A percentile compares a stretch with the other conserved stretches of the same genome.
These are phyloP conservation scores for Cistogaster globosa DNA, from an alignment of 2,888 invertebrate genomes.

Conservation along the genomic window DNA sequence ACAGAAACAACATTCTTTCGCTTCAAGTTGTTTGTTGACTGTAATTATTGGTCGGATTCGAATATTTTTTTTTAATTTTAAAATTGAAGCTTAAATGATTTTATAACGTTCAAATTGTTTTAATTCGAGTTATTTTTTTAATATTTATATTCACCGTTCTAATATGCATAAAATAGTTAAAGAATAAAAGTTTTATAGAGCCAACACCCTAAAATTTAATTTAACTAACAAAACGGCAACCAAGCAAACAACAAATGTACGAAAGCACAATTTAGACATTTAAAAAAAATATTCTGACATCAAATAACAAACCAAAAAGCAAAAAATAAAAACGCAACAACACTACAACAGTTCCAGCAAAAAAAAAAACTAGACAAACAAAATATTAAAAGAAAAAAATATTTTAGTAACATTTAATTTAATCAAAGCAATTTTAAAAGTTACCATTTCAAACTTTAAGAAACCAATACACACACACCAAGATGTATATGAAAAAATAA, in stretches of 20 bases:
- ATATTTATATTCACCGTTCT: slow-evolving; percentile 28
- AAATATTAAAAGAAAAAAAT: slow-evolving; percentile 22
- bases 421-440: slow-evolving; percentile 61
- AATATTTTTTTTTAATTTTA: not conserved
- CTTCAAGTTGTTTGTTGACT: slow-evolving; percentile 33
- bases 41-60: slow-evolving; percentile 51
- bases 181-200: slow-evolving; percentile 56
- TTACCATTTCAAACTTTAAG: slow-evolving; percentile 46
- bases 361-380: slow-evolving; percentile 22
- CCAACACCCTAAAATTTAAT: slow-evolving; percentile 63
- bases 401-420: slow-evolving; percentile 58
- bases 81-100: slow-evolving; percentile 40
- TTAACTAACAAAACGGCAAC: slow-evolving; percentile 44
- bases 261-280: slow-evolving; percentile 7
- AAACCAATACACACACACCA: slow-evolving; percentile 21
- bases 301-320: slow-evolving; percentile 3
- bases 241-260: slow-evolving; percentile 1
- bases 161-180: slow-evolving; percentile 59
- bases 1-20: slow-evolving; percentile 61
- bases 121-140: slow-evolving; percentile 29
- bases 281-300: slow-evolving; percentile 26
- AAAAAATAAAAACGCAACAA: not conserved
- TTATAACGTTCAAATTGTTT: slow-evolving; percentile 35
- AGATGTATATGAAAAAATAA: not conserved
- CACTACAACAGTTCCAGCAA: slow-evolving; percentile 5